Evolutionary conservation across 2,888 invertebrate genomes (phyloP).

Genomic region (Hyppa rectilinea): DNA sequence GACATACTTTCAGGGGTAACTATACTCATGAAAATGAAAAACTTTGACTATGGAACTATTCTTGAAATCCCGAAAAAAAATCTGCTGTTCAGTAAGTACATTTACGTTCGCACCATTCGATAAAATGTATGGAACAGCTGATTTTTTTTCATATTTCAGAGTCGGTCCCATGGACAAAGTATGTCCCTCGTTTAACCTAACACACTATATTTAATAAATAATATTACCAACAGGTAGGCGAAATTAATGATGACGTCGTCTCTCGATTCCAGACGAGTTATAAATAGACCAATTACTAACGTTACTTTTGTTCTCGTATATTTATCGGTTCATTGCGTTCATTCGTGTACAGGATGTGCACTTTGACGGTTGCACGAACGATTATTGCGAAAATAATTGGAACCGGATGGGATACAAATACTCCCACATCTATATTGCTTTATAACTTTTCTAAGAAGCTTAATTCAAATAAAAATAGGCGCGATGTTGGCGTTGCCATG

Average conservation of each 20-base stretch:
- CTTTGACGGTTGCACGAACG: conserved; percentile 25
- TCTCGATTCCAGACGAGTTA: not conserved
- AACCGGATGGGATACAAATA: not conserved
- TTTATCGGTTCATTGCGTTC: conserved; percentile 38
- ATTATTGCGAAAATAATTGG: not conserved
- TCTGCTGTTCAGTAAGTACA: too few species aligned
- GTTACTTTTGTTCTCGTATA: conserved; percentile 11
- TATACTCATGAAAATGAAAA: too few species aligned
- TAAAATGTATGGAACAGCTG: too few species aligned
- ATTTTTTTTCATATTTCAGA: too few species aligned
- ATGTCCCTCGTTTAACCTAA: too few species aligned
- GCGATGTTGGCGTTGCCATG: not conserved
- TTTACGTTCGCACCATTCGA: too few species aligned
- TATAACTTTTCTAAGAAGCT: conserved; percentile 12
- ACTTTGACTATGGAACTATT: too few species aligned
- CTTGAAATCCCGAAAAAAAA: too few species aligned
- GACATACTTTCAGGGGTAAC: too few species aligned
- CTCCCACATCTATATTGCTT: not conserved
- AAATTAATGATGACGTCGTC: not conserved
- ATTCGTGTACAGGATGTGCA: conserved; percentile 27
- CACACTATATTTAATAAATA: not conserved
- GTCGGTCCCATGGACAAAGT: too few species aligned
- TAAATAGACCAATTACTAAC: conserved; percentile 17
- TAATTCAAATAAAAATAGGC: not conserved
- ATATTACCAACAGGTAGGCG: not conserved